Conservation (phyloP, 2,888 invertebrate genomes). For the Phyto melanocephala region DNA sequence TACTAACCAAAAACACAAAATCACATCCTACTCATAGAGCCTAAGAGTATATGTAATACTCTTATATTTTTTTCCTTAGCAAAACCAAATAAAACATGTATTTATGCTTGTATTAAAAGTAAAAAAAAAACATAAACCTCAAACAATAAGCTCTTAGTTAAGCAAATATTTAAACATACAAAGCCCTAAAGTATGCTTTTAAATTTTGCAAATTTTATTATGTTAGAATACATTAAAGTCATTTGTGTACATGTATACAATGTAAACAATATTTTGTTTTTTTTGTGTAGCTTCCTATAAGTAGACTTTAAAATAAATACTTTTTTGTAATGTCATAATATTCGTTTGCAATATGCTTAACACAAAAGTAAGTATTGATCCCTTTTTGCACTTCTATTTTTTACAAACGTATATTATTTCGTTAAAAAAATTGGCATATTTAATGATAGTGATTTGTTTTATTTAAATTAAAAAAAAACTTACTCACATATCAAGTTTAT, state of each 20-base stretch:
- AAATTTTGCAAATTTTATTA: not conserved
- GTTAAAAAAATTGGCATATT: not conserved
- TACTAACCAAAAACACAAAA: no score
- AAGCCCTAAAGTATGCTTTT: slow-evolving; percentile 5
- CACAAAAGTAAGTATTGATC: no score
- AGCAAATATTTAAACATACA: not conserved
- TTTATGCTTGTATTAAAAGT: not conserved
- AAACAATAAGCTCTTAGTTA: not conserved
- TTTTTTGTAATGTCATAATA: not conserved
- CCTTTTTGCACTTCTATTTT: not conserved
- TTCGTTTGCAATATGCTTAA: no score
- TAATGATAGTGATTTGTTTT: no score
- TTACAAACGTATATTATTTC: not conserved
- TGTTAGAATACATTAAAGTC: not conserved
- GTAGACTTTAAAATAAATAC: not conserved
- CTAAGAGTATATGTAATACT: no score
- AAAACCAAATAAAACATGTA: no score
- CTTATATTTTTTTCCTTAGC: no score
- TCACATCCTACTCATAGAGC: no score
- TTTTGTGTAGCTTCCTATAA: not conserved
- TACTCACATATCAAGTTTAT: no score
- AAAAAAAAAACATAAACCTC: not conserved
- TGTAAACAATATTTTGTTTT: not conserved
- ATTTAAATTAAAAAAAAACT: no score
- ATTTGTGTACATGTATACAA: not conserved